These are phyloP conservation scores for Alauda arvensis DNA, from an alignment of 2,797 vertebrate species.

Conservation along the genomic window DNA sequence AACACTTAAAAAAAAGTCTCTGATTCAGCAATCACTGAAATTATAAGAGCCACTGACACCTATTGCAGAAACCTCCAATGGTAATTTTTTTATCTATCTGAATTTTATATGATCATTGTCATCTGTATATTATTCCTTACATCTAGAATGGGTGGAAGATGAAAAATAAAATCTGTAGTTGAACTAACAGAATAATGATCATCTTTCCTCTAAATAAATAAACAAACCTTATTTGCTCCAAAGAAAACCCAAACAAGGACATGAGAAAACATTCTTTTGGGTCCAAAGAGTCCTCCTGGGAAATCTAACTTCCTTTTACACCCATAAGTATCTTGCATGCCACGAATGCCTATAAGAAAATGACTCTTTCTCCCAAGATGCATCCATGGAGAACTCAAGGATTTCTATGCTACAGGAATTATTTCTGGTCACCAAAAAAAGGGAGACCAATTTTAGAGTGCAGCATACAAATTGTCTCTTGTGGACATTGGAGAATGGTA, in stretches of 20 bases:
- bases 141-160: neutral
- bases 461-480: neutral
- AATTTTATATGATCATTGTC: neutral
- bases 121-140: neutral
- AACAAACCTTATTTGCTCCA: neutral
- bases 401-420: neutral
- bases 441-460: neutral
- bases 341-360: neutral
- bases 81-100: neutral
- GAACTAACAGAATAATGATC: neutral
- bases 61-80: neutral
- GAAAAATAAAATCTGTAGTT: neutral
- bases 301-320: neutral
- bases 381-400: neutral
- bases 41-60: neutral
- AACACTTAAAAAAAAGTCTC: neutral
- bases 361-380: neutral
- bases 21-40: neutral
- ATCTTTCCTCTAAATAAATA: neutral
- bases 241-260: neutral
- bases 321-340: neutral
- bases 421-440: neutral
- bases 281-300: neutral
- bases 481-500: neutral
- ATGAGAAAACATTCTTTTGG: neutral